Evolutionary conservation across 2,797 vertebrate species (phyloP).

Genomic region (Propithecus deckenii): DNA sequence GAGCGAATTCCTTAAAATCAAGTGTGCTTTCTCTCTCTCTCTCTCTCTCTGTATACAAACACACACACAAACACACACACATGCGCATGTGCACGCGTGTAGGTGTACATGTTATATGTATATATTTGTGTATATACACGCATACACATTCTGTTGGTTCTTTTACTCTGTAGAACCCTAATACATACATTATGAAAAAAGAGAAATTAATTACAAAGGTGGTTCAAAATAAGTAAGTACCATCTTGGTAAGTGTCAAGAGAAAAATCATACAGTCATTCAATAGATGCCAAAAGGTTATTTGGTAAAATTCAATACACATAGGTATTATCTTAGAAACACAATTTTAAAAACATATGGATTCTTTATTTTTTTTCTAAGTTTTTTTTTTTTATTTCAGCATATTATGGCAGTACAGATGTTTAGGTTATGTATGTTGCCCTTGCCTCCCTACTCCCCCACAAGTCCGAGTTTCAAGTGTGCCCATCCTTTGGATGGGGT

Average conservation of each 20-base stretch:
- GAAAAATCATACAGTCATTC: not conserved
- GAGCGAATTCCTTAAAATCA: not conserved
- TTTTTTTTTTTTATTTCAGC: too few species aligned
- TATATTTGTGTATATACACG: not conserved
- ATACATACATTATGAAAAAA: not conserved
- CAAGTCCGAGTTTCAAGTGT: too few species aligned
- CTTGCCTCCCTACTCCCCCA: too few species aligned
- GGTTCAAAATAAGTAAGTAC: not conserved
- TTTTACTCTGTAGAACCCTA: not conserved
- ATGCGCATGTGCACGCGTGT: accelerated
- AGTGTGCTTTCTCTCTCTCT: not conserved
- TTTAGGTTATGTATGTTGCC: too few species aligned
- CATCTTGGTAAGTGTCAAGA: not conserved
- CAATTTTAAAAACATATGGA: not conserved
- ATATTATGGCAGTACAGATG: too few species aligned
- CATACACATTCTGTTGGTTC: not conserved
- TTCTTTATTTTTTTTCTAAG: not conserved
- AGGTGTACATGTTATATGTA: not conserved
- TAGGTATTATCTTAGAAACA: not conserved
- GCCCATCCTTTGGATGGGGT: too few species aligned
- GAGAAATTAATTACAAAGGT: not conserved
- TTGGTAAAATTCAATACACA: not conserved
- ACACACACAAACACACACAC: not conserved
- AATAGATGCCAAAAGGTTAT: not conserved
- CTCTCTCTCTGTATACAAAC: not conserved